Evolutionary conservation across 2,888 invertebrate species (phyloP).

Genomic region (Caenorhabditis virilis): DNA sequence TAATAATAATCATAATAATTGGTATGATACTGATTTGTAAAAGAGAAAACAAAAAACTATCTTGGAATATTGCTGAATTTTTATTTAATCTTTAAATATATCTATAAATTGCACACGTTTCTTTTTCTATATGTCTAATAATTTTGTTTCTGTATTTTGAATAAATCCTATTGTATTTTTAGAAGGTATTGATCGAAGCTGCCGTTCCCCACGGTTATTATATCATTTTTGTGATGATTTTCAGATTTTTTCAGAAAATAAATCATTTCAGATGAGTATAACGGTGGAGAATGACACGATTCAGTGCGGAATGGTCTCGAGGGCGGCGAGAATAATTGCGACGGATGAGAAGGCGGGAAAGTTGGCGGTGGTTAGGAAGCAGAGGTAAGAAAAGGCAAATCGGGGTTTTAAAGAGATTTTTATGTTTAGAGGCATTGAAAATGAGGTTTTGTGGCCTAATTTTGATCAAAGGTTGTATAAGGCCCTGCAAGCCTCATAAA

Average conservation of each 20-base stretch:
- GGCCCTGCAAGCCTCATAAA: no score
- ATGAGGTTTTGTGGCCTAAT: no score
- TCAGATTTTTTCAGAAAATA: not conserved
- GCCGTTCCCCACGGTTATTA: no score
- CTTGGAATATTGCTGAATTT: no score
- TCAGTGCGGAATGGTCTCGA: conserved; percentile 16
- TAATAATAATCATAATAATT: conserved; percentile 56
- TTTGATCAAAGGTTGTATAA: no score
- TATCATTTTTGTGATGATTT: not conserved
- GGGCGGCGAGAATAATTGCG: conserved; percentile 30
- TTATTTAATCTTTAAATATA: no score
- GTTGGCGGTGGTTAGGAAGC: conserved; percentile 36
- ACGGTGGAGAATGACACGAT: conserved; percentile 18
- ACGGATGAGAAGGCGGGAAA: conserved; percentile 42
- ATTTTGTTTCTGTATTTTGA: not conserved
- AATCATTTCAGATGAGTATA: conserved; percentile 21
- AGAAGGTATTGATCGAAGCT: no score
- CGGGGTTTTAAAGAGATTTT: no score
- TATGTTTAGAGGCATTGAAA: no score
- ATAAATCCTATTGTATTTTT: not conserved
- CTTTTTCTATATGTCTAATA: no score
- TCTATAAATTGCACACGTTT: no score
- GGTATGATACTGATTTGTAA: conserved; percentile 65
- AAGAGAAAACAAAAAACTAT: not conserved
- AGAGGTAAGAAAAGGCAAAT: no score